A percentile compares a stretch with the other conserved stretches of the same genome.
Conservation (phyloP, 2,113 vertebrate genomes). For the Ellobius talpinus region DNA sequence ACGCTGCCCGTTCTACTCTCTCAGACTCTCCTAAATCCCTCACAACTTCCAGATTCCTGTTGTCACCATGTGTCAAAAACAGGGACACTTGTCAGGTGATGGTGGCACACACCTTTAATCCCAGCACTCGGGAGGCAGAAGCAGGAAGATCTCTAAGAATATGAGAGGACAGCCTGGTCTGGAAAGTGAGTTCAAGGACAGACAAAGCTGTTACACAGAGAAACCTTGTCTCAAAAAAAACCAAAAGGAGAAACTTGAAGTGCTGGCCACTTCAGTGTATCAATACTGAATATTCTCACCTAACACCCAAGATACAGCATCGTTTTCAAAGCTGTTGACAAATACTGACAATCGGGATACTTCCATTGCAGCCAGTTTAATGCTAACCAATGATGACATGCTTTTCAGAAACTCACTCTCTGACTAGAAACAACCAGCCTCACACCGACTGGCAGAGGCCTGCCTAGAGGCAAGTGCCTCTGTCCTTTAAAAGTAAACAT, state of each 20-base stretch:
- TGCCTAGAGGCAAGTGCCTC: neutral
- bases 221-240: neutral
- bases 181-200: neutral
- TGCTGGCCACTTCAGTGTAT: neutral
- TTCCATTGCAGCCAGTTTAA: slow-evolving; percentile 24
- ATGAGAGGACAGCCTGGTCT: too few relatives aligned
- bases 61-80: neutral
- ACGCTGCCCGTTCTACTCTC: neutral
- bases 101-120: neutral
- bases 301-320: neutral
- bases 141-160: neutral
- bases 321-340: neutral
- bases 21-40: neutral
- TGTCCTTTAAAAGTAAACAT: neutral
- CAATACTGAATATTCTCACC: neutral
- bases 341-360: neutral
- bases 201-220: neutral
- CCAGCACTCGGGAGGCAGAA: neutral
- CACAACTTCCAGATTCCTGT: neutral
- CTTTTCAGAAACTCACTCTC: slow-evolving; percentile 1
- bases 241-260: neutral
- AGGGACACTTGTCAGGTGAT: neutral
- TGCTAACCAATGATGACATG: neutral
- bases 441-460: neutral
- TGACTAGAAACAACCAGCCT: neutral